Conservation (phyloP, 2,113 vertebrate species). For the Periophthalmodon schlosseri region DNA sequence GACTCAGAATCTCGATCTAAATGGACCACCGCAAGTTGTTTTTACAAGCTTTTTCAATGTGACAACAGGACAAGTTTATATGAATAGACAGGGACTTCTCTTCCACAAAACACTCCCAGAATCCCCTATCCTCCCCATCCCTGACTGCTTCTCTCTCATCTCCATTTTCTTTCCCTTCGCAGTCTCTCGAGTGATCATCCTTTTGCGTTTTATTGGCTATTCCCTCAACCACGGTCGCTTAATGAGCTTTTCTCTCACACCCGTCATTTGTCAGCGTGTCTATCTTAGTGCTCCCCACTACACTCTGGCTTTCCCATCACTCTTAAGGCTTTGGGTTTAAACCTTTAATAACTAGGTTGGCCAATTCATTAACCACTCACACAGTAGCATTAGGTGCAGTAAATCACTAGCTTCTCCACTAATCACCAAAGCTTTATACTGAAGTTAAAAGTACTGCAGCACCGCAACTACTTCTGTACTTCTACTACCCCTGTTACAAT, state of each 20-base stretch:
- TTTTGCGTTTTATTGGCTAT: slow-evolving; percentile 61
- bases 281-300: slow-evolving; percentile 1
- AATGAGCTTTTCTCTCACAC: slow-evolving; percentile 64
- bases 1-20: slow-evolving; percentile 22
- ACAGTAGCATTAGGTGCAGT: slow-evolving; percentile 32
- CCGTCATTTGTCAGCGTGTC: slow-evolving; percentile 47
- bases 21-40: slow-evolving; percentile 30
- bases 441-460: not conserved
- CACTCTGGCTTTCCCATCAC: slow-evolving; percentile 21
- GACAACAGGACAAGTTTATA: slow-evolving; percentile 47
- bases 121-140: slow-evolving; percentile 35
- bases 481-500: not conserved
- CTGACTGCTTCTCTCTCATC: slow-evolving; percentile 25
- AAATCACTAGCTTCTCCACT: slow-evolving; percentile 37
- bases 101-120: slow-evolving; percentile 28
- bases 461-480: not conserved
- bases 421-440: slow-evolving; percentile 7
- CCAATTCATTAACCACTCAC: slow-evolving; percentile 36
- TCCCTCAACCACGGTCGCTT: slow-evolving; percentile 48
- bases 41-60: slow-evolving; percentile 32
- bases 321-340: slow-evolving; percentile 48
- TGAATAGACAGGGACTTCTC: slow-evolving; percentile 23
- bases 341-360: slow-evolving; percentile 49
- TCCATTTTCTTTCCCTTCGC: slow-evolving; percentile 49
- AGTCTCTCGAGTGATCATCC: slow-evolving; percentile 41